Percentiles rank a stretch among this genome's conserved stretches.
Evolutionary conservation across 2,113 vertebrate species (phyloP).

Genomic region (Trachemys scripta): DNA sequence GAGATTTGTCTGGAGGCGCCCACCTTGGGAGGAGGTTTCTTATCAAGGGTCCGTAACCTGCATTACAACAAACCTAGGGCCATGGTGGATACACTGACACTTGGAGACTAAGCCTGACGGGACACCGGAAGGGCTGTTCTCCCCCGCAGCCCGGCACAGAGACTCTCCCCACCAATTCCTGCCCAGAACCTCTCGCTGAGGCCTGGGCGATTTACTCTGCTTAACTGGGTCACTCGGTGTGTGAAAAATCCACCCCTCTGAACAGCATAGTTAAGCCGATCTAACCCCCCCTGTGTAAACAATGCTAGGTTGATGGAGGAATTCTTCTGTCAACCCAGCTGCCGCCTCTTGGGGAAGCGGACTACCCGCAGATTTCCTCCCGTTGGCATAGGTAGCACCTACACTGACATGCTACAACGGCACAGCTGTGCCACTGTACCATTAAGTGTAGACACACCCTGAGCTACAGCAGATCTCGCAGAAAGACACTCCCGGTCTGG

Average conservation of each 20-base stretch:
- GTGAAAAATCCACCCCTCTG: not conserved
- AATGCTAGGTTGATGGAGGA: not conserved
- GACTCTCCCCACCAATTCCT: not conserved
- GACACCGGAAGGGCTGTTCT: too few species aligned
- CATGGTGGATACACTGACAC: too few species aligned
- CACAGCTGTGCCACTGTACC: too few species aligned
- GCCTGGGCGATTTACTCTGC: not conserved
- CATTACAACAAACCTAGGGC: not conserved
- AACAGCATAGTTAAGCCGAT: not conserved
- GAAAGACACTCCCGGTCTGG: too few species aligned
- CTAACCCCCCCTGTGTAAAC: not conserved
- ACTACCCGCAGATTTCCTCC: not conserved
- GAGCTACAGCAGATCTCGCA: not conserved
- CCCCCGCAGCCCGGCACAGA: not conserved
- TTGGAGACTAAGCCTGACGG: not conserved
- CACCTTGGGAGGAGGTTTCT: not conserved
- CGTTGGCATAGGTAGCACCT: not conserved
- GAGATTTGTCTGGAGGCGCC: not conserved
- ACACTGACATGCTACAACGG: too few species aligned
- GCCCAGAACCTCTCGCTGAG: not conserved
- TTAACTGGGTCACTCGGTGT: not conserved
- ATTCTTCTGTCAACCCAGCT: not conserved
- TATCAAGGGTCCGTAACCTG: not conserved
- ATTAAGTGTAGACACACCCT: not conserved
- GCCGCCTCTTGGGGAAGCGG: too few species aligned